phyloP scores from a whole-genome alignment of 2,113 vertebrate genomes.

The Oxyura jamaicensis region DNA sequence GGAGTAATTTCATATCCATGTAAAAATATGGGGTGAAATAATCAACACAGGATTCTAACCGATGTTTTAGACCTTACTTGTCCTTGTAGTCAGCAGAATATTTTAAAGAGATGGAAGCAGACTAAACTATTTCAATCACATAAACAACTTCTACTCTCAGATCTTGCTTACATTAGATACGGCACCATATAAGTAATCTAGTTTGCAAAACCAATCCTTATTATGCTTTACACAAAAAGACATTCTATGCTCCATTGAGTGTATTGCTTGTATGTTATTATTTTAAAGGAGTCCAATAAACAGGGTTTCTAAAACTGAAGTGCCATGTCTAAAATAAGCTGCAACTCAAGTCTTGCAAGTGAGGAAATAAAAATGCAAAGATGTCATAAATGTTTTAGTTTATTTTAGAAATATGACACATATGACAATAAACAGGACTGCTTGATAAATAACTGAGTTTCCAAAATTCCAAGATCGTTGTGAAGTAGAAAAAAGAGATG shows the following conservation, averaged over 20 bases:
- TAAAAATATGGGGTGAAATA: background rate
- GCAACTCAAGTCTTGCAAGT: background rate
- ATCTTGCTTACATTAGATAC: background rate
- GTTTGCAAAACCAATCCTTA: background rate
- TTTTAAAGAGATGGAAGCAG: background rate
- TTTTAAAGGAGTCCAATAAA: background rate
- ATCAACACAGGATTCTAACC: background rate
- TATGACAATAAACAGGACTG: background rate
- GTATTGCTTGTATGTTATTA: background rate
- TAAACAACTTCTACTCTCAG: background rate
- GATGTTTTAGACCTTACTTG: background rate
- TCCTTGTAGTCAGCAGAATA: background rate
- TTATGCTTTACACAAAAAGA: rapidly evolving
- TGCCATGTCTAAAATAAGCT: background rate
- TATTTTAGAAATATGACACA: background rate
- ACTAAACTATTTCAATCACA: background rate
- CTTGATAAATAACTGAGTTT: background rate
- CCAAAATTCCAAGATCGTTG: background rate
- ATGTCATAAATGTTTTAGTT: background rate
- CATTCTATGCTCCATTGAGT: background rate
- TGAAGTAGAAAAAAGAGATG: background rate
- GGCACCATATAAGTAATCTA: background rate
- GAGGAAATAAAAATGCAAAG: background rate
- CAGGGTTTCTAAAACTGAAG: background rate
- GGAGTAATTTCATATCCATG: background rate